Base-by-base conservation (phyloP, 2,888 invertebrate genomes). In the Diaphora mendica region DNA sequence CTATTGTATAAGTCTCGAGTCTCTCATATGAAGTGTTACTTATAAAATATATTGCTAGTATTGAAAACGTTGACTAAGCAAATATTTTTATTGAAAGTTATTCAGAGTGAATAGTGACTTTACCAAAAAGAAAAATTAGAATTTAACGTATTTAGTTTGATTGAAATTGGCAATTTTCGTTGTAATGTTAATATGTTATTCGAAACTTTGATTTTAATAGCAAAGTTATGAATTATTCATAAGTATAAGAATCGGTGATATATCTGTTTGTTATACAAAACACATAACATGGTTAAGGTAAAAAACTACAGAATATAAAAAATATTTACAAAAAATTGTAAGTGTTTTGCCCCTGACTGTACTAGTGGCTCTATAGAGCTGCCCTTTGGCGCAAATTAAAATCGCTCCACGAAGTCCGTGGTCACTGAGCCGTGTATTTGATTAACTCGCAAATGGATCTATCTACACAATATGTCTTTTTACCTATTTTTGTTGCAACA, bases 381-480 rank as follows among this genome's bases (percentile, higher is more conserved):
- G 77, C 71, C 70, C 76, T 76, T 70, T 73, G 68, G 76, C 70
- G 80, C 79, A 86, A 87, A 86, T 86, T 82, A 86, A 86, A 86
- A 87, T 66, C 71, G 74, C 74, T 80, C 26, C 73, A 87, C 87
- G 84, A 86, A 82, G 82, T 74, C 75, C 74, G 79, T 80, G 78
- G 35, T 35, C 84, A 86, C 73, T 80, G 71, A 79, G 71, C 87
- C 86, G 84, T 86, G 79, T 76, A 84, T 84, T 88, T 84, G 77
- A 87, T 87, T 84, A 87, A 82, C 82, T 84, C 76, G 72, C 74
- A 85, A 85, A 83, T 81, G 87, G 82, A 78, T 78, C 68, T 69
- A 76, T 69, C 69, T 73, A 68, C 76, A 78, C 79, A 82, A 73
- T 80, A 66, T 73, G 64, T 77, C 64, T 81, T 80, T 85, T 79